These are phyloP conservation scores for Leptopilina boulardi DNA, from an alignment of 1,140 invertebrate species.

Conservation along the genomic window DNA sequence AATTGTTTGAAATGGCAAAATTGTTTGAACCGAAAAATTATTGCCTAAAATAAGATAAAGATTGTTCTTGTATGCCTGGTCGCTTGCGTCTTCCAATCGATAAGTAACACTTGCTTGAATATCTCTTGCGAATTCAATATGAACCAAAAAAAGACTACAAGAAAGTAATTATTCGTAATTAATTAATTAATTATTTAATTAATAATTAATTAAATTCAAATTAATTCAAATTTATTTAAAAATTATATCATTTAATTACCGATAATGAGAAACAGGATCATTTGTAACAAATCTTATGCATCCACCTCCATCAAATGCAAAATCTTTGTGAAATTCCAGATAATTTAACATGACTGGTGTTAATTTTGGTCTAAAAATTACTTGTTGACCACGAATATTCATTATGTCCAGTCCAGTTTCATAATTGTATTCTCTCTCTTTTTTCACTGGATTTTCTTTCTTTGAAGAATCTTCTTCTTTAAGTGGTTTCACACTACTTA, in stretches of 20 bases:
- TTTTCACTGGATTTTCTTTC: background rate
- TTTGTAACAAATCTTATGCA: slow-evolving; percentile 68
- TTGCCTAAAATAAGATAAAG: slow-evolving; percentile 66
- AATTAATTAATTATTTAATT: too few relatives aligned
- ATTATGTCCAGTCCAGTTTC: slow-evolving; percentile 64
- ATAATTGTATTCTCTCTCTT: slow-evolving; percentile 56
- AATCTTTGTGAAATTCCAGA: slow-evolving; percentile 61
- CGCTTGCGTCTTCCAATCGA: slow-evolving; percentile 37
- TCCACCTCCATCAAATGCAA: slow-evolving; percentile 70
- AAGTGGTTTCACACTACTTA: background rate
- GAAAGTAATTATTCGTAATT: slow-evolving; percentile 32
- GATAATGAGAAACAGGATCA: slow-evolving; percentile 61
- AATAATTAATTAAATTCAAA: background rate
- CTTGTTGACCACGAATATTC: slow-evolving; percentile 55
- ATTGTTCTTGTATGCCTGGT: slow-evolving; percentile 22
- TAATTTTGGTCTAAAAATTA: slow-evolving; percentile 58
- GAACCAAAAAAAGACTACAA: slow-evolving; percentile 66
- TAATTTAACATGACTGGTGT: slow-evolving; percentile 54
- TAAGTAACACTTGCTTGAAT: slow-evolving; percentile 65
- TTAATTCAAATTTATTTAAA: slow-evolving; percentile 11
- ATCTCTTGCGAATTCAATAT: slow-evolving; percentile 61
- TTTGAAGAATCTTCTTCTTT: slow-evolving; percentile 9
- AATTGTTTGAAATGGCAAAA: slow-evolving; percentile 51
- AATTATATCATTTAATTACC: too few relatives aligned
- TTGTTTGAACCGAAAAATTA: slow-evolving; percentile 52